A percentile compares a stretch with the other conserved stretches of the same genome.
Evolutionary conservation across 2,113 vertebrate genomes (phyloP).

Genomic region (Sciurus niger): DNA sequence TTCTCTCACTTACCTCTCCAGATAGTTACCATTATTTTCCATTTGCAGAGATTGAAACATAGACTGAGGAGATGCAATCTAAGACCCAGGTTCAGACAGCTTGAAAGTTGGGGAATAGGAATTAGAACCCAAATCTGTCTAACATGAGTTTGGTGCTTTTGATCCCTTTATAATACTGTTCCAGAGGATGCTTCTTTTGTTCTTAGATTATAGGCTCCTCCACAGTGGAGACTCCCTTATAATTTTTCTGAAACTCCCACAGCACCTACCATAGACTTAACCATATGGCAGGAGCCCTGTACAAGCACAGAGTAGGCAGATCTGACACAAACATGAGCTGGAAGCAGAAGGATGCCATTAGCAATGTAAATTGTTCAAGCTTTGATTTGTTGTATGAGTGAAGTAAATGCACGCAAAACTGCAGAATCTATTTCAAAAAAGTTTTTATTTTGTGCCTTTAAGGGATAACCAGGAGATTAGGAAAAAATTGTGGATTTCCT

Average conservation of each 20-base stretch:
- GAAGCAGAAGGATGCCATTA: conserved; percentile 3
- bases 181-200: neutral
- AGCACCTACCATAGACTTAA: neutral
- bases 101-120: neutral
- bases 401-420: neutral
- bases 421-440: conserved; percentile 29
- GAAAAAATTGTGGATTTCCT: conserved; percentile 75
- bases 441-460: neutral
- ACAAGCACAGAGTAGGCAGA: neutral
- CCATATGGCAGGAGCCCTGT: neutral
- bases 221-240: neutral
- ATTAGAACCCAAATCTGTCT: neutral
- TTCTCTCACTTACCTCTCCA: neutral
- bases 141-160: neutral
- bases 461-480: neutral
- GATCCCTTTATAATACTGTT: neutral
- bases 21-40: neutral
- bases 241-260: neutral
- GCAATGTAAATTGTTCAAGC: neutral
- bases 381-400: neutral
- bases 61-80: neutral
- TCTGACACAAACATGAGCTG: neutral
- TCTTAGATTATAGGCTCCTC: neutral
- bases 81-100: neutral
- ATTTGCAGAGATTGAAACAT: neutral